Percentiles rank a stretch among this genome's conserved stretches.
Evolutionary conservation across 2,113 vertebrate genomes (phyloP).

Genomic region (Argyrosomus japonicus): DNA sequence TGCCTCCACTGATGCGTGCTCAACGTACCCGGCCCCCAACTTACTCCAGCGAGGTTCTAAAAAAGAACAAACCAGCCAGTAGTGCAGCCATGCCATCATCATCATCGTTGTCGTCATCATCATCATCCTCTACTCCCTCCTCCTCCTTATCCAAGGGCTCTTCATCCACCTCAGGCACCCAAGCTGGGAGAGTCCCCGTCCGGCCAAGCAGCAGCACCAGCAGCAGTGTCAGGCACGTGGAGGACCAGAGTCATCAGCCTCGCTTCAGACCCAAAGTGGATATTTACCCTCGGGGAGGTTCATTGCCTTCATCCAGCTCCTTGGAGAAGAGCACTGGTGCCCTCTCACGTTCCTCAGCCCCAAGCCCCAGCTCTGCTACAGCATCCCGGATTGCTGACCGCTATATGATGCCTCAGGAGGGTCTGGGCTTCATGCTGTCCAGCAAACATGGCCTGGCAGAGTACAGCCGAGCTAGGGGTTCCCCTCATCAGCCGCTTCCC

Average conservation of each 20-base stretch:
- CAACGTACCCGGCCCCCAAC: constrained; percentile 87
- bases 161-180: constrained; percentile 48
- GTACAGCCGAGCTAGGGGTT: constrained; percentile 81
- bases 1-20: constrained; percentile 83
- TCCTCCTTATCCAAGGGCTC: constrained; percentile 57
- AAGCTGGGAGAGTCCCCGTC: constrained; percentile 47
- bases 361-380: constrained; percentile 69
- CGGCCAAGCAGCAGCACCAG: constrained; percentile 53
- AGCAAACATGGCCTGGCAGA: constrained; percentile 87
- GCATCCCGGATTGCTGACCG: constrained; percentile 82
- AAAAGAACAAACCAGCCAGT: constrained; percentile 76
- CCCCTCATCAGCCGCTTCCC: constrained; percentile 73
- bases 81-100: constrained; percentile 51
- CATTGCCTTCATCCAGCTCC: constrained; percentile 63
- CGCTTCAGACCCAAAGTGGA: constrained; percentile 83
- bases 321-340: constrained; percentile 79
- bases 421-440: constrained; percentile 80
- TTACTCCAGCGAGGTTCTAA: constrained; percentile 63
- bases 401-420: constrained; percentile 75
- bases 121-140: constrained; percentile 55
- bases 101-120: constrained; percentile 43
- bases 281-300: constrained; percentile 77
- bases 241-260: constrained; percentile 75
- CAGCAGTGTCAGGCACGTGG: constrained; percentile 67
- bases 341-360: constrained; percentile 67